These are phyloP conservation scores for Catagonus wagneri DNA, from an alignment of 2,113 vertebrate genomes.

Conservation along the genomic window DNA sequence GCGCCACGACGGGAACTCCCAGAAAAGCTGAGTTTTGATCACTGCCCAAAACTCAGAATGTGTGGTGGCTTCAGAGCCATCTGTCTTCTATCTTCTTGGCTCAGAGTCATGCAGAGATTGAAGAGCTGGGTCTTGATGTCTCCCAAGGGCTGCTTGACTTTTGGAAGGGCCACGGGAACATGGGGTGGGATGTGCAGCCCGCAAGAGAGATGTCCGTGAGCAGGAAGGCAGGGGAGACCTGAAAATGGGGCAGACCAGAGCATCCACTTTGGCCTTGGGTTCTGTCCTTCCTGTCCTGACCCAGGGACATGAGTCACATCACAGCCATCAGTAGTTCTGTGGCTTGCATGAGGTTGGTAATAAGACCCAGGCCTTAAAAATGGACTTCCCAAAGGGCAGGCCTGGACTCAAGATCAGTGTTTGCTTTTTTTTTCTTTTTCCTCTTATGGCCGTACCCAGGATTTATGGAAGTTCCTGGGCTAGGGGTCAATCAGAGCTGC, in stretches of 20 bases:
- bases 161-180: background rate
- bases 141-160: background rate
- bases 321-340: background rate
- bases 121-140: background rate
- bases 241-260: background rate
- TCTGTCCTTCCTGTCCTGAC: background rate
- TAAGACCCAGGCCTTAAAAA: background rate
- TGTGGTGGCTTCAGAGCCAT: background rate
- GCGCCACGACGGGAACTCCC: background rate
- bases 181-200: background rate
- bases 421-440: too few relatives aligned
- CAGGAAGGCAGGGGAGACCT: background rate
- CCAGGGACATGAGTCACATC: background rate
- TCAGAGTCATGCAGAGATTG: background rate
- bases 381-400: background rate
- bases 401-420: background rate
- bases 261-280: background rate
- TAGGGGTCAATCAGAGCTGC: too few relatives aligned
- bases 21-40: constrained; percentile 8
- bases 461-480: too few relatives aligned
- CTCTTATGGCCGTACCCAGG: too few relatives aligned
- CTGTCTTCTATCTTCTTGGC: background rate
- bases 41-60: background rate
- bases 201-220: background rate
- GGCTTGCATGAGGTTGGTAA: background rate